Conservation (phyloP, 1,140 invertebrate genomes). For the Elymnias hypermnestra region DNA sequence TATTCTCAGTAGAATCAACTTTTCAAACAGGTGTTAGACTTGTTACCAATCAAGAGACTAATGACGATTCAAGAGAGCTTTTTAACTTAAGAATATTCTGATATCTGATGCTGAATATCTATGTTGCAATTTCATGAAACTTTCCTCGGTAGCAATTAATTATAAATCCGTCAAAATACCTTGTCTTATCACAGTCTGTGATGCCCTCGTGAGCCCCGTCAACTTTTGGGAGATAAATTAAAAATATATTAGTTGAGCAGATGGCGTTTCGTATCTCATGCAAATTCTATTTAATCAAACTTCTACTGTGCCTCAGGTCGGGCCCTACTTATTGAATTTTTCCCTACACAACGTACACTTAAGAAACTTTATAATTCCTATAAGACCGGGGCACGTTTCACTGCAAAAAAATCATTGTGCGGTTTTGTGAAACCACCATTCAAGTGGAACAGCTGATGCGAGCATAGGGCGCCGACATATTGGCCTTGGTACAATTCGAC, state of each 20-base stretch:
- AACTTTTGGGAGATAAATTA: slow-evolving; percentile 60
- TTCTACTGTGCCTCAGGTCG: slow-evolving; percentile 30
- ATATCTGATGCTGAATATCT: too few species aligned
- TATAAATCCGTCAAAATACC: slow-evolving; percentile 5
- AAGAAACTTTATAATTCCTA: slow-evolving; percentile 5
- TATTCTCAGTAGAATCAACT: too few species aligned
- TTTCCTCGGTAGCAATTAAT: too few species aligned
- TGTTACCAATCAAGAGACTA: too few species aligned
- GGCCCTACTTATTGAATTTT: slow-evolving; percentile 37
- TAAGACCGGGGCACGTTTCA: too few species aligned
- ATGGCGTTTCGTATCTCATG: slow-evolving; percentile 47
- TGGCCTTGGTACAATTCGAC: too few species aligned
- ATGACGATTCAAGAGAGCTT: background rate
- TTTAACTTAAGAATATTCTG: background rate
- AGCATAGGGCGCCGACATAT: too few species aligned
- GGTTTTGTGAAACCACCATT: too few species aligned
- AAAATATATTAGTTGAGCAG: slow-evolving; percentile 58
- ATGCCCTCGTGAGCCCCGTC: slow-evolving; percentile 32
- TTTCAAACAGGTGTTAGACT: background rate
- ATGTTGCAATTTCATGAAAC: too few species aligned
- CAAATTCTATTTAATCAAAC: slow-evolving; percentile 65
- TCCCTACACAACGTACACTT: slow-evolving; percentile 21
- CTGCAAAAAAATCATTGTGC: too few species aligned
- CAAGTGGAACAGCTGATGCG: too few species aligned
- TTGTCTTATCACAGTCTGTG: slow-evolving; percentile 29